Conservation (phyloP, 2,888 invertebrate genomes). For the Agapostemon virescens region DNA sequence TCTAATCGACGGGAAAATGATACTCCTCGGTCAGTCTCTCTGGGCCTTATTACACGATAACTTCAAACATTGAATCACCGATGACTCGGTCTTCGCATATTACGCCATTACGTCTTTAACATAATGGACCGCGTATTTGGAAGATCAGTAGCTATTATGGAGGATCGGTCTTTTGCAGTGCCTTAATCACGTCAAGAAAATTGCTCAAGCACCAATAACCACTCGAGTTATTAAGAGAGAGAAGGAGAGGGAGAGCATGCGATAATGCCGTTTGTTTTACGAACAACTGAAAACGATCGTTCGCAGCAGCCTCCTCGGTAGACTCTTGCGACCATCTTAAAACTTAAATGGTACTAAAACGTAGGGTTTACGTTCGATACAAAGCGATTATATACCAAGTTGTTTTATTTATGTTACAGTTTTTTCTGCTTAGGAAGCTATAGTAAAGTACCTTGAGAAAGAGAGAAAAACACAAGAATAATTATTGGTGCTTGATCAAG, state of each 20-base stretch:
- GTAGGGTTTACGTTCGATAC: constrained; percentile 1
- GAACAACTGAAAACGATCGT: constrained; percentile 10
- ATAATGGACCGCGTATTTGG: constrained; percentile 41
- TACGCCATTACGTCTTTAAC: constrained; percentile 44
- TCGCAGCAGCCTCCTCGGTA: constrained; percentile 1
- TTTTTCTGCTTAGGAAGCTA: constrained; percentile 37
- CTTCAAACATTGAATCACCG: constrained; percentile 49
- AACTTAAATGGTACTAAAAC: constrained; percentile 18
- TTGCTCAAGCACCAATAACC: constrained; percentile 67
- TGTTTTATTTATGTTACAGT: constrained; percentile 33
- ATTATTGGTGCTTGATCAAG: constrained; percentile 68
- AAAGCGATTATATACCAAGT: not conserved
- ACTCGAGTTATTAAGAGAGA: constrained; percentile 18
- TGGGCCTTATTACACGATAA: constrained; percentile 53
- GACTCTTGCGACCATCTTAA: constrained; percentile 20
- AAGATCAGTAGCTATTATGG: constrained; percentile 51
- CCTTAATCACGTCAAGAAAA: constrained; percentile 60
- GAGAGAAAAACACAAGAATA: constrained; percentile 18
- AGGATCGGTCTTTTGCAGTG: constrained; percentile 65
- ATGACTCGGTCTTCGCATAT: constrained; percentile 50
- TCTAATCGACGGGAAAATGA: constrained; percentile 37
- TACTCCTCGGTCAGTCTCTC: constrained; percentile 43
- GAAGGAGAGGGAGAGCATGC: not conserved
- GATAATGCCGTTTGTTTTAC: constrained; percentile 32
- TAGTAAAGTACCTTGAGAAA: constrained; percentile 15